These are phyloP conservation scores for Augiades crinisus DNA, from an alignment of 2,888 invertebrate genomes.

Conservation along the genomic window DNA sequence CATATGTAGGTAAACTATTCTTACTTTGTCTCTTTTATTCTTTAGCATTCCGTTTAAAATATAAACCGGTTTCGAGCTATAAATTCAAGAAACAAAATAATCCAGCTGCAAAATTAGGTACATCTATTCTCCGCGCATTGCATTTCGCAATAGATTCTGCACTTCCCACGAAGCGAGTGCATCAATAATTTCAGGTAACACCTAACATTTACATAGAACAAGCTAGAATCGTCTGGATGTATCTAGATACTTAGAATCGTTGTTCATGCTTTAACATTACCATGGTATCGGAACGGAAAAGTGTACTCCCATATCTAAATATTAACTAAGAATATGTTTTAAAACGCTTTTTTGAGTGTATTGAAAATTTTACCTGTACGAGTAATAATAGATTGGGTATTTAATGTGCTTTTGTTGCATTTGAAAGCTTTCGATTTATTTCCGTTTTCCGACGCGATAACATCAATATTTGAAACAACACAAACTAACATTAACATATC, in stretches of 20 bases:
- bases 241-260: conserved; percentile 6
- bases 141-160: conserved; percentile 10
- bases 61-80: neutral
- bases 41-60: too few relatives aligned
- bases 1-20: too few relatives aligned
- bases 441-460: neutral
- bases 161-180: conserved; percentile 25
- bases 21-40: too few relatives aligned
- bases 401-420: too few relatives aligned
- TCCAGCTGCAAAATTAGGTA: neutral
- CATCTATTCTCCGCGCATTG: conserved; percentile 10
- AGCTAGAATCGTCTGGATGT: conserved; percentile 6
- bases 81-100: neutral
- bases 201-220: conserved; percentile 40
- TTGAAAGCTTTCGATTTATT: neutral
- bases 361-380: too few relatives aligned
- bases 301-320: too few relatives aligned
- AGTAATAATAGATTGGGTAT: too few relatives aligned
- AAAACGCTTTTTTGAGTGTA: too few relatives aligned
- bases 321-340: too few relatives aligned
- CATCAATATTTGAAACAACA: neutral
- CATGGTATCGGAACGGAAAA: neutral
- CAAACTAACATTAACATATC: neutral
- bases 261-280: conserved; percentile 1
- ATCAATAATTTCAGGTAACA: conserved; percentile 35